phyloP scores from a whole-genome alignment of 2,113 vertebrate genomes.

The Calyptommatus sinebrachiatus region DNA sequence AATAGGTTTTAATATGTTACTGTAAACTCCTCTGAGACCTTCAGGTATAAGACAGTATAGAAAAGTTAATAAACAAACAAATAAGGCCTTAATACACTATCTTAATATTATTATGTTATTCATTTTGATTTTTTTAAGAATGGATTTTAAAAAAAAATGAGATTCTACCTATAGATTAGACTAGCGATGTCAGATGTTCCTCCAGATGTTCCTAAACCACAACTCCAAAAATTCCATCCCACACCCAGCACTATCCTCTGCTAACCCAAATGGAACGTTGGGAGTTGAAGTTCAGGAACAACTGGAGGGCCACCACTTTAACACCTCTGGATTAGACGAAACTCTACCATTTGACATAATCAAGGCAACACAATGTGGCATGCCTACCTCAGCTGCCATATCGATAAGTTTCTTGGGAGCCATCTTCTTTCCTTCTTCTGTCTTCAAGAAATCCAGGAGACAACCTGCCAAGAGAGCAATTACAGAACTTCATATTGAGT shows the following conservation, averaged over 20 bases:
- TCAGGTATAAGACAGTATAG: no score
- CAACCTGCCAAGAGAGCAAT: conserved; percentile 74
- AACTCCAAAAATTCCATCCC: no score
- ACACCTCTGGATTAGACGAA: neutral
- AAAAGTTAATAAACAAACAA: no score
- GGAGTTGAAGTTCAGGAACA: no score
- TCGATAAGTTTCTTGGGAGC: conserved; percentile 88
- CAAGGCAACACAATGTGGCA: accelerated
- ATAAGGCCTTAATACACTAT: no score
- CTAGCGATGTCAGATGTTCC: no score
- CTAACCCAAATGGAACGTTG: no score
- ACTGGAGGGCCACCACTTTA: neutral
- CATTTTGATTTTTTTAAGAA: neutral
- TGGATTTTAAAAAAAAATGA: neutral
- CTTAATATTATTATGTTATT: neutral
- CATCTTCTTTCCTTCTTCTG: conserved; percentile 77
- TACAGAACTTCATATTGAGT: no score
- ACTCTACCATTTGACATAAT: neutral
- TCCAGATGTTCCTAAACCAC: no score
- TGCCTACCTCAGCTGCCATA: conserved; percentile 91
- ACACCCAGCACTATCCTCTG: no score
- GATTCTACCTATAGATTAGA: neutral
- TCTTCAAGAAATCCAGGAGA: conserved; percentile 91
- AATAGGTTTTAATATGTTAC: no score
- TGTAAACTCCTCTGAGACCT: no score